Base-by-base conservation (phyloP, 2,888 invertebrate species). In the Diplolepis rosae region DNA sequence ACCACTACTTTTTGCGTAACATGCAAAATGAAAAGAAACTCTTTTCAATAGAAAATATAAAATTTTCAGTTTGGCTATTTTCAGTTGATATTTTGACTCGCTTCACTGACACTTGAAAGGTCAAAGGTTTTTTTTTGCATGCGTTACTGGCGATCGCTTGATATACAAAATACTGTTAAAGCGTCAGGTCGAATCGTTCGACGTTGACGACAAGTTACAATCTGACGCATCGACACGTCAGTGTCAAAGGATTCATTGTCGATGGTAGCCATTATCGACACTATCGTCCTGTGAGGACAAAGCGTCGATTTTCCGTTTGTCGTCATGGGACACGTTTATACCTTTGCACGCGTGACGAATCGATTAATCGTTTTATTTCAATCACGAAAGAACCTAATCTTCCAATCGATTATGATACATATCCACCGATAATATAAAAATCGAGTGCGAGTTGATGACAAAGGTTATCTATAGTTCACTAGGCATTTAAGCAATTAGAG, bases 151-250 rank as follows among this genome's bases (percentile, higher is more conserved):
- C 18, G 45, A 45, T 61, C 61, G 35, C 35, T 61, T 61, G 39
- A 61, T 61, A 35, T 35, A 61, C 61, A 61, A 61, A 61, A 61
- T 61, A 61, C 22, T 61, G 13, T 61, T 61, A 39, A 35, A 61
- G 39, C 32, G 1, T 22, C 35, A 35, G 61, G 24, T 24, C 22
- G 24, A 35, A 9, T n/a, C 13, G 24, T 39, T 22, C 27, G 35
- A 24, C 35, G 35, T 61, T 39, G 39, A 61, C 24, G 32, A 61
- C 61, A 39, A 61, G 61, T 61, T 61, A 39, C 39, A 39, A 61
- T 61, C 61, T 27, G 61, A 61, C 24, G 24, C 61, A 61, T 39
- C 61, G 61, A 39, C 39, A 61, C 24, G 61, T 61, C 39, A 61
- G 39, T 61, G 39, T 61, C 61, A 39, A 61, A 61, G 35, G 61